Conservation (phyloP, 2,888 invertebrate species). For the Autographa pulchrina region DNA sequence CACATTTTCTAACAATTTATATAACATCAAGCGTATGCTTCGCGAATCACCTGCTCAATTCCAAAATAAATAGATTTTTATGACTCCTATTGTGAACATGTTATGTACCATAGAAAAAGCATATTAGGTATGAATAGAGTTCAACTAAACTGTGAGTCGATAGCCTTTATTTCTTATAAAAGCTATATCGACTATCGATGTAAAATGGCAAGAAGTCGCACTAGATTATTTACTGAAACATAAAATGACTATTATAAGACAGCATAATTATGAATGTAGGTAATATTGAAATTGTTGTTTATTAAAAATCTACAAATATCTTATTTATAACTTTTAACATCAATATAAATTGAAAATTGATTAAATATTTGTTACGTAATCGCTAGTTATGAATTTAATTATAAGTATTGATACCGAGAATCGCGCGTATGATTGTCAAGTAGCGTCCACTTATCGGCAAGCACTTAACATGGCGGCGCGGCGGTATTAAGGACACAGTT, state of each 20-base stretch:
- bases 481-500: slow-evolving; percentile 26
- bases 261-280: not conserved
- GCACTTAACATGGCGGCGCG: slow-evolving; percentile 30
- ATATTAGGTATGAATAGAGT: not conserved
- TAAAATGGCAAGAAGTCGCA: not conserved
- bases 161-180: not conserved
- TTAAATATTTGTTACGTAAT: slow-evolving; percentile 8
- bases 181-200: not conserved
- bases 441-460: slow-evolving; percentile 50
- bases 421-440: slow-evolving; percentile 50
- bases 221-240: not conserved
- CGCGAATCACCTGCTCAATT: not conserved
- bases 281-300: slow-evolving; percentile 5
- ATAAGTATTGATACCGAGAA: slow-evolving; percentile 42
- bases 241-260: not conserved
- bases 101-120: not conserved
- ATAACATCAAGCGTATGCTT: not conserved
- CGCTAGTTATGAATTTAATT: slow-evolving; percentile 31
- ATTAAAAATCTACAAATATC: not conserved
- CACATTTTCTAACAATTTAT: slow-evolving; percentile 7
- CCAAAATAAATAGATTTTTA: not conserved
- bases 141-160: not conserved
- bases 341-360: not conserved
- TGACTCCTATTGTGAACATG: not conserved
- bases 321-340: not conserved